phyloP scores from a whole-genome alignment of 2,888 invertebrate genomes.

The Apoderus coryli region DNA sequence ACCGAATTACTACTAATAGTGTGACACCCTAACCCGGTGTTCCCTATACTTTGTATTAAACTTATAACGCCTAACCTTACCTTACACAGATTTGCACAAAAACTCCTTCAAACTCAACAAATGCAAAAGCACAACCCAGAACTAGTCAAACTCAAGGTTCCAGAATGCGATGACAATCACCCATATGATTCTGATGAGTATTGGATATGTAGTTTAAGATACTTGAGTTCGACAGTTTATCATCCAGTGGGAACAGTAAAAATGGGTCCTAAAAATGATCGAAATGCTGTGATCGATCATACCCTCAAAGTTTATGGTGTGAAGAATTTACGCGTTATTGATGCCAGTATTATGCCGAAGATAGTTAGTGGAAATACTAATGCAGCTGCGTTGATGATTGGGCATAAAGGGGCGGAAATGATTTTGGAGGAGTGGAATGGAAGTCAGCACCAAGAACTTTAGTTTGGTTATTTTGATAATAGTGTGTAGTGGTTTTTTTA shows the following conservation, averaged over 20 bases:
- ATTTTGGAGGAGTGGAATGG: constrained; percentile 28
- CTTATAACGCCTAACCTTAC: too few relatives aligned
- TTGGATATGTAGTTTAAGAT: constrained; percentile 35
- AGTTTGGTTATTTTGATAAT: constrained; percentile 5
- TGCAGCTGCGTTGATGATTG: constrained; percentile 34
- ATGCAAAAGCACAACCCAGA: constrained; percentile 30
- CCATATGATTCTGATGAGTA: constrained; percentile 34
- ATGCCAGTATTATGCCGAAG: constrained; percentile 71
- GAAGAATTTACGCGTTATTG: constrained; percentile 52
- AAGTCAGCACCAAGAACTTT: constrained; percentile 25
- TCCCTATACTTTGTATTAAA: too few relatives aligned
- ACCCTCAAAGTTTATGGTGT: constrained; percentile 53
- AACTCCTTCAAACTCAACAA: constrained; percentile 30
- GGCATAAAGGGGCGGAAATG: constrained; percentile 36
- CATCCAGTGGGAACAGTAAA: constrained; percentile 20
- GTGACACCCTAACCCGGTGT: too few relatives aligned
- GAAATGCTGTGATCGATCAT: constrained; percentile 53
- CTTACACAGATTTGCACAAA: constrained; percentile 24
- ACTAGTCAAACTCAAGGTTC: constrained; percentile 27
- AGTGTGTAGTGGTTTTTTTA: neutral
- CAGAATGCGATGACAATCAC: constrained; percentile 34
- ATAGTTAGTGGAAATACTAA: constrained; percentile 45
- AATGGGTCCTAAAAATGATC: constrained; percentile 50
- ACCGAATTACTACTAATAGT: too few relatives aligned
- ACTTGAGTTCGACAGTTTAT: constrained; percentile 21